These are phyloP conservation scores for Oligia strigilis DNA, from an alignment of 2,888 invertebrate species.

Conservation along the genomic window DNA sequence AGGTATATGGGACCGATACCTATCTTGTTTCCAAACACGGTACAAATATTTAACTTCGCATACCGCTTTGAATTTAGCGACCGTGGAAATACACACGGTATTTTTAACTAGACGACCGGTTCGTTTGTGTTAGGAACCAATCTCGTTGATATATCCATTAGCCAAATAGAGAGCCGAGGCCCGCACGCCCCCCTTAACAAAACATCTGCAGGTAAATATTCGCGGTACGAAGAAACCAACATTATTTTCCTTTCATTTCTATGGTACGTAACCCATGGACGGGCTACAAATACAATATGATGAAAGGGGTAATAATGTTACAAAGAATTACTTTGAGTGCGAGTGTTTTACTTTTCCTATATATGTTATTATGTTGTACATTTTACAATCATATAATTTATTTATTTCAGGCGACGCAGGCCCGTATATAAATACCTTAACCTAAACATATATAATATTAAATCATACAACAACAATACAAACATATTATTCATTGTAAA, in stretches of 20 bases:
- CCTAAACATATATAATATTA: no score
- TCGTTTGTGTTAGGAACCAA: slow-evolving; percentile 80
- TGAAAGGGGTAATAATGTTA: slow-evolving; percentile 41
- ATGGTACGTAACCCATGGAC: slow-evolving; percentile 61
- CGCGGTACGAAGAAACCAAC: slow-evolving; percentile 71
- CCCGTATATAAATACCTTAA: no score
- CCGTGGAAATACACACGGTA: slow-evolving; percentile 62
- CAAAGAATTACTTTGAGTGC: slow-evolving; percentile 39
- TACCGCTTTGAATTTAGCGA: slow-evolving; percentile 71
- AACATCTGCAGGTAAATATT: slow-evolving; percentile 74
- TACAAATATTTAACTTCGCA: slow-evolving; percentile 71
- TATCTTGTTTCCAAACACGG: slow-evolving; percentile 66
- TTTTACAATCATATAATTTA: not conserved
- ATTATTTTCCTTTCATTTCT: slow-evolving; percentile 75
- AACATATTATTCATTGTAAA: slow-evolving; percentile 11
- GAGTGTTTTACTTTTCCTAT: slow-evolving; percentile 3
- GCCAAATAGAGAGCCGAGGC: slow-evolving; percentile 79
- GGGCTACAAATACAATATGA: slow-evolving; percentile 50
- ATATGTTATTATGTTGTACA: not conserved
- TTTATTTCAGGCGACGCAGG: no score
- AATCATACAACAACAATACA: not conserved
- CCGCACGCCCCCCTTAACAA: slow-evolving; percentile 73
- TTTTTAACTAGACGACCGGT: slow-evolving; percentile 76
- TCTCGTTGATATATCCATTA: slow-evolving; percentile 84
- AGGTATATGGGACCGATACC: slow-evolving; percentile 57